A percentile compares a stretch with the other conserved stretches of the same genome.
These are phyloP conservation scores for Lampris incognitus DNA, from an alignment of 2,113 vertebrate genomes.

Conservation along the genomic window DNA sequence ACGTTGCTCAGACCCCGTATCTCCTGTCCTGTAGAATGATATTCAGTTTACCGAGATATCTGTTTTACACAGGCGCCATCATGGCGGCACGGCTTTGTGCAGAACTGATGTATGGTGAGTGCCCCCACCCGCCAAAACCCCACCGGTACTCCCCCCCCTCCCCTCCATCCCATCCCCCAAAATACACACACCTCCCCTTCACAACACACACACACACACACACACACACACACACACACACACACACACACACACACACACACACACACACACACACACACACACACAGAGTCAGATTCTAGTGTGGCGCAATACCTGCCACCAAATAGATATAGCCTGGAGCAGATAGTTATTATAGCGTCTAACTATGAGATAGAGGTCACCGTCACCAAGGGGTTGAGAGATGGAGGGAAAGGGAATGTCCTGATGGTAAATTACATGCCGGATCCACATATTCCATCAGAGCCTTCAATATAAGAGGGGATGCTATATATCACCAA, in stretches of 20 bases:
- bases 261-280: constrained; percentile 1
- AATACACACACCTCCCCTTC: constrained; percentile 46
- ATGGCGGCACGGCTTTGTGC: constrained; percentile 46
- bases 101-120: constrained; percentile 54
- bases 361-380: constrained; percentile 68
- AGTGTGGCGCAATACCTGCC: constrained; percentile 51
- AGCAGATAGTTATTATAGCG: constrained; percentile 54
- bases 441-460: constrained; percentile 55
- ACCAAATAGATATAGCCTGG: constrained; percentile 50
- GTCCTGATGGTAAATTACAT: constrained; percentile 61
- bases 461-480: constrained; percentile 31
- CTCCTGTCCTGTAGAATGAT: constrained; percentile 50
- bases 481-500: constrained; percentile 38
- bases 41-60: constrained; percentile 69
- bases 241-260: background rate
- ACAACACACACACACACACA: background rate
- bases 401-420: constrained; percentile 57
- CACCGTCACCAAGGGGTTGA: constrained; percentile 54
- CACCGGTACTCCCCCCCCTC: too few species aligned
- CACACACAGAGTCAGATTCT: constrained; percentile 38
- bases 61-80: constrained; percentile 65
- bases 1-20: constrained; percentile 36
- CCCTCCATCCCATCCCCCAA: background rate
- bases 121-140: constrained; percentile 13
- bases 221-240: background rate